Conservation (phyloP, 1,140 invertebrate species). For the Steinernema feltiae region DNA sequence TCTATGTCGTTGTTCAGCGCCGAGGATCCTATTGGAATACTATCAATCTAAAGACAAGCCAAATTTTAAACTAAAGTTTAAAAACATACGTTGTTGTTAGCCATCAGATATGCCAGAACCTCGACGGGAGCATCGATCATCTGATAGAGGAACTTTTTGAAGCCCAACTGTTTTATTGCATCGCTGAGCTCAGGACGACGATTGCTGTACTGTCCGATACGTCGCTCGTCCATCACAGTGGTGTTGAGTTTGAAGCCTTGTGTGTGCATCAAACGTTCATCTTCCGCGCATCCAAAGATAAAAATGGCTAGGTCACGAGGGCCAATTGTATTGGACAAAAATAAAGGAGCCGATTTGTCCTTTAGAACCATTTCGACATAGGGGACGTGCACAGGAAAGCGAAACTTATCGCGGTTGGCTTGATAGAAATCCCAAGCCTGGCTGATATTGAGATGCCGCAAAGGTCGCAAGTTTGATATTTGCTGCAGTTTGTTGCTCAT, state of each 20-base stretch:
- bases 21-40: conserved; percentile 34
- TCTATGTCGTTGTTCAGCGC: conserved; percentile 34
- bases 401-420: conserved; percentile 69
- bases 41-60: conserved; percentile 40
- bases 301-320: conserved; percentile 43
- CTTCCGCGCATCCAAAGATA: conserved; percentile 41
- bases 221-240: conserved; percentile 28
- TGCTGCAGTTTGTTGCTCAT: conserved; percentile 18
- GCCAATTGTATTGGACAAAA: conserved; percentile 38
- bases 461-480: conserved; percentile 16
- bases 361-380: conserved; percentile 62
- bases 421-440: conserved; percentile 67
- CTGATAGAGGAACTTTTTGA: conserved; percentile 26
- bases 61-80: too few species aligned
- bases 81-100: conserved; percentile 14
- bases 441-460: conserved; percentile 56
- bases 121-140: conserved; percentile 37
- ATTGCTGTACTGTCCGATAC: neutral
- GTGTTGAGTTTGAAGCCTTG: conserved; percentile 26
- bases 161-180: conserved; percentile 31
- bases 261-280: conserved; percentile 30
- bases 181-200: neutral
- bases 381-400: conserved; percentile 70
- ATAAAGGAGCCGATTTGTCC: conserved; percentile 18
- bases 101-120: conserved; percentile 38